A percentile compares a stretch with the other conserved stretches of the same genome.
Conservation (phyloP, 2,888 invertebrate species). For the Dichetophora obliterata region DNA sequence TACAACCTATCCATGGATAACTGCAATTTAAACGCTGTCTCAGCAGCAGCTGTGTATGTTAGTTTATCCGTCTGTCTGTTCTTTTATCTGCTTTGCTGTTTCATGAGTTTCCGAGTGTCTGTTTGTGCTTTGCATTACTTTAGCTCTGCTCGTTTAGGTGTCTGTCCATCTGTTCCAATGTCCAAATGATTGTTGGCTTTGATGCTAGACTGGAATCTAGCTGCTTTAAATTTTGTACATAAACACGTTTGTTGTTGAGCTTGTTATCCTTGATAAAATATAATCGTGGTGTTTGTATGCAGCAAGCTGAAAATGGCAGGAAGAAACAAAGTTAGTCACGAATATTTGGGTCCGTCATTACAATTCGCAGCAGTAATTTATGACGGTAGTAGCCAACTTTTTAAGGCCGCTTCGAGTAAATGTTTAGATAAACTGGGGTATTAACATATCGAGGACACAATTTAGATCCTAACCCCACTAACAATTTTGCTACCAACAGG, state of each 20-base stretch:
- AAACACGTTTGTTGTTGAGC: background rate
- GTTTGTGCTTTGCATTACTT: background rate
- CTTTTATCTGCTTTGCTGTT: background rate
- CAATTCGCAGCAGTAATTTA: background rate
- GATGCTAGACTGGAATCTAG: slow-evolving; percentile 1
- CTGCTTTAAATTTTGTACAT: background rate
- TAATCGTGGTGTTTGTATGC: background rate
- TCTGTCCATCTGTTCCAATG: background rate
- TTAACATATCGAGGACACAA: background rate
- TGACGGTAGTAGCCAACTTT: background rate
- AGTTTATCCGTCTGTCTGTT: background rate
- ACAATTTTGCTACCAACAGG: no score
- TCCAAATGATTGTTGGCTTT: slow-evolving; percentile 32
- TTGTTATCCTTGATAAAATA: slow-evolving; percentile 1
- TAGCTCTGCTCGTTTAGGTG: background rate
- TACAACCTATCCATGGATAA: slow-evolving; percentile 35
- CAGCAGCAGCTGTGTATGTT: background rate
- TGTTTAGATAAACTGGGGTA: background rate
- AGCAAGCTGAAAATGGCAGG: background rate
- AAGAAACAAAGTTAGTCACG: no score
- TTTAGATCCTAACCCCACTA: no score
- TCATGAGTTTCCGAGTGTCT: background rate
- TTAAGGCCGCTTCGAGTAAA: background rate
- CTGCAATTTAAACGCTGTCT: slow-evolving; percentile 32
- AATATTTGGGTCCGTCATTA: background rate